These are phyloP conservation scores for Hafferia zeledoni DNA, from an alignment of 2,797 vertebrate genomes.

Conservation along the genomic window DNA sequence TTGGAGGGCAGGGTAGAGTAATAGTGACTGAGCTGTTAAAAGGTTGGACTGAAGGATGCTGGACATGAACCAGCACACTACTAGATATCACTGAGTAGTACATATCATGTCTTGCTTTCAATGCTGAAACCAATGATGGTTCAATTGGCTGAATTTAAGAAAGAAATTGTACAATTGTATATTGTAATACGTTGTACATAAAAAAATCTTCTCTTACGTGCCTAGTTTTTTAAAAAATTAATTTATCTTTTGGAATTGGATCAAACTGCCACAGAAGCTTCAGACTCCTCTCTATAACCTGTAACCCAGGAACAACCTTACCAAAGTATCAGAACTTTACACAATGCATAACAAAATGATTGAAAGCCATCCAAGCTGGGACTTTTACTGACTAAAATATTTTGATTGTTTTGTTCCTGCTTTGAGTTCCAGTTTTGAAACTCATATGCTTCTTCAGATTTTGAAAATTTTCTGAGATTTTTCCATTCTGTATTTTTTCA, in stretches of 20 bases:
- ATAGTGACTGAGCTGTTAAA: conserved; percentile 81
- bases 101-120: conserved; percentile 80
- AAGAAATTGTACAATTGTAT: neutral
- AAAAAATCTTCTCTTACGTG: neutral
- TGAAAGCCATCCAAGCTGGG: neutral
- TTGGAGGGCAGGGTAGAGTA: conserved; percentile 84
- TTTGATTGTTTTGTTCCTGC: neutral
- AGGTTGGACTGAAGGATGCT: conserved; percentile 79
- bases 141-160: conserved; percentile 87
- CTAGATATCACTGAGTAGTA: conserved; percentile 79
- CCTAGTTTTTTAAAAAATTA: neutral
- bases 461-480: neutral
- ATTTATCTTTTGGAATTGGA: neutral
- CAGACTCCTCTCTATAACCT: neutral
- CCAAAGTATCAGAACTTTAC: neutral
- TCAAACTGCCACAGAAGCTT: neutral
- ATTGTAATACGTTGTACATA: neutral
- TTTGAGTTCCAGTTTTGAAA: neutral
- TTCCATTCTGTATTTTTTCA: neutral
- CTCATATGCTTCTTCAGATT: neutral
- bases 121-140: conserved; percentile 74
- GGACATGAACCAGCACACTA: conserved; percentile 82
- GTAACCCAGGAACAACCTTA: neutral
- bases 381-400: neutral
- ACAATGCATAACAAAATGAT: neutral